phyloP scores from a whole-genome alignment of 2,888 invertebrate species.

The Argynnis bischoffii region DNA sequence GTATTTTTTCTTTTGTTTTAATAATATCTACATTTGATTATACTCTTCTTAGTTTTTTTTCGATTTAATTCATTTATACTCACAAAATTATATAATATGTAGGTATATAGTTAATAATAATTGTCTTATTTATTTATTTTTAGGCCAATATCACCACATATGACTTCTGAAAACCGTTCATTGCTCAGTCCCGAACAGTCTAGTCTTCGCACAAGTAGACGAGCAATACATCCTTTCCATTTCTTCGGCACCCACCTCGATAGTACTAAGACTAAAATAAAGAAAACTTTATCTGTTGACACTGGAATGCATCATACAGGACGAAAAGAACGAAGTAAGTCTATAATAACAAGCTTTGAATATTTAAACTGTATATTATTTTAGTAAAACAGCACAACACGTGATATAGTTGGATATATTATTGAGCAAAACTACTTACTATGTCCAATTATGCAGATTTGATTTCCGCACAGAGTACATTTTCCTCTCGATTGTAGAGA shows the following conservation, averaged over 20 bases:
- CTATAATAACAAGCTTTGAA: background rate
- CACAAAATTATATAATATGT: too few relatives aligned
- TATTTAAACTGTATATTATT: background rate
- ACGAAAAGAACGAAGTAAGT: slow-evolving; percentile 65
- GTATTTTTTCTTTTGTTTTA: too few relatives aligned
- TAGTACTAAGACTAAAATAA: slow-evolving; percentile 72
- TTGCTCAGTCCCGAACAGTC: slow-evolving; percentile 73
- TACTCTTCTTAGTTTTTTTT: too few relatives aligned
- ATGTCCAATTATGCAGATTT: too few relatives aligned
- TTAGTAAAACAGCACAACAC: background rate
- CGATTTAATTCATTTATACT: too few relatives aligned
- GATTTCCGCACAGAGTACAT: too few relatives aligned
- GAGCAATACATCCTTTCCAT: slow-evolving; percentile 67
- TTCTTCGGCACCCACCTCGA: slow-evolving; percentile 76
- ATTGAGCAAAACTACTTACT: too few relatives aligned
- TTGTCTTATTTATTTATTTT: slow-evolving; percentile 12
- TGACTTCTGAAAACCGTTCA: slow-evolving; percentile 71
- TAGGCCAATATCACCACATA: slow-evolving; percentile 77
- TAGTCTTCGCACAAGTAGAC: slow-evolving; percentile 61
- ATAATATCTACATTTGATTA: too few relatives aligned
- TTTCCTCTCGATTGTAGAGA: too few relatives aligned
- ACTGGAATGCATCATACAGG: slow-evolving; percentile 81
- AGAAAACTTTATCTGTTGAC: slow-evolving; percentile 77
- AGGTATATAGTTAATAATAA: too few relatives aligned
- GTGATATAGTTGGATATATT: too few relatives aligned